Evolutionary conservation across 2,888 invertebrate species (phyloP).

Genomic region (Scaptomyza tumidula): DNA sequence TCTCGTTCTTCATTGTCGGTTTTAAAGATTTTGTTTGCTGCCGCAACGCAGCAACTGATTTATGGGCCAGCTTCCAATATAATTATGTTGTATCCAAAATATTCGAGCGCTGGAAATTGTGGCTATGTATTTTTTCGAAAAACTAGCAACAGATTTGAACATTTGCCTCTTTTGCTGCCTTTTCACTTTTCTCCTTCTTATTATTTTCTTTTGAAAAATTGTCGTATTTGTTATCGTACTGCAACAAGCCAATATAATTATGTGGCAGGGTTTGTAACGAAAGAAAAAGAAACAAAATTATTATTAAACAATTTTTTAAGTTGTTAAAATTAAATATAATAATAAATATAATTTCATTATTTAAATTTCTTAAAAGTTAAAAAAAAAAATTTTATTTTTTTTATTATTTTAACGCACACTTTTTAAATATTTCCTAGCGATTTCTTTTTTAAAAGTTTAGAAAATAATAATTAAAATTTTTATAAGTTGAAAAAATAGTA

Average conservation of each 20-base stretch:
- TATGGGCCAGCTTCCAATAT: constrained; percentile 77
- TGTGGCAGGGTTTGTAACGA: not conserved
- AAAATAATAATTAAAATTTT: too few relatives aligned
- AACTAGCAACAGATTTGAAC: constrained; percentile 44
- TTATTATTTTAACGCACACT: too few relatives aligned
- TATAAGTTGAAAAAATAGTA: too few relatives aligned
- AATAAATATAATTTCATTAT: too few relatives aligned
- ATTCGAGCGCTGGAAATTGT: constrained; percentile 50
- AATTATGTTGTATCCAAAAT: constrained; percentile 76
- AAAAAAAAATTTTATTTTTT: too few relatives aligned
- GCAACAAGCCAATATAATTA: not conserved
- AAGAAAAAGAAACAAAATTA: not conserved
- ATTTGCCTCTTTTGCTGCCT: constrained; percentile 23
- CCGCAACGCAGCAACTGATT: constrained; percentile 63
- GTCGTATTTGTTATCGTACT: constrained; percentile 40
- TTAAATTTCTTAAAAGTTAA: too few relatives aligned
- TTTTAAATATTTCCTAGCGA: too few relatives aligned
- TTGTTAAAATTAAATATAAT: too few relatives aligned
- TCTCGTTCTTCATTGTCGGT: constrained; percentile 33
- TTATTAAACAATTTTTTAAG: too few relatives aligned
- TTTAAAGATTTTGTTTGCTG: constrained; percentile 26
- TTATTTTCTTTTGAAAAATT: constrained; percentile 41
- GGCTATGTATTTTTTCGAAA: constrained; percentile 68
- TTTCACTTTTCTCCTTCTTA: not conserved
- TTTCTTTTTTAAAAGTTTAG: too few relatives aligned